A percentile compares a stretch with the other conserved stretches of the same genome.
Evolutionary conservation across 2,888 invertebrate genomes (phyloP).

Genomic region (Cancer borealis): DNA sequence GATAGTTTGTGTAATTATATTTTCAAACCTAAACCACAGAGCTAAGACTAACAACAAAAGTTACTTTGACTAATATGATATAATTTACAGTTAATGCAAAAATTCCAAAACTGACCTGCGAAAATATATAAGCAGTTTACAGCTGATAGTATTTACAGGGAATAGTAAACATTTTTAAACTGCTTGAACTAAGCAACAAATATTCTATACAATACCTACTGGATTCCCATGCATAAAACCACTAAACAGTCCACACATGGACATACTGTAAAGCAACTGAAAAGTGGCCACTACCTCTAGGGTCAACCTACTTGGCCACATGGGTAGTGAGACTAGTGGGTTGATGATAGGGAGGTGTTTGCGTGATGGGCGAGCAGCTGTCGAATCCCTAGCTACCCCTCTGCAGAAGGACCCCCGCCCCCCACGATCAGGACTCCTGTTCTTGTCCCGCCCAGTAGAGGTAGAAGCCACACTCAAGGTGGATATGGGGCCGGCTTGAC

Average conservation of each 20-base stretch:
- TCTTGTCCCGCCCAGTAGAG: slow-evolving; percentile 74
- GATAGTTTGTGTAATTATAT: background rate
- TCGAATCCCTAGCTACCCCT: slow-evolving; percentile 68
- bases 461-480: slow-evolving; percentile 81
- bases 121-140: background rate
- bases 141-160: slow-evolving; percentile 8
- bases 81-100: background rate
- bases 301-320: slow-evolving; percentile 88
- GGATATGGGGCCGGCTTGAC: slow-evolving; percentile 84
- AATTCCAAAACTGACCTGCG: slow-evolving; percentile 21
- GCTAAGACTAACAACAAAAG: background rate
- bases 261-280: slow-evolving; percentile 42
- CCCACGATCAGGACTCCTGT: slow-evolving; percentile 72
- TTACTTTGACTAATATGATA: background rate
- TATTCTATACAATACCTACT: slow-evolving; percentile 34
- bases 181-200: slow-evolving; percentile 18
- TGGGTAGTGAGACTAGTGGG: slow-evolving; percentile 91
- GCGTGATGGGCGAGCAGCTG: slow-evolving; percentile 69
- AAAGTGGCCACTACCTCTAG: slow-evolving; percentile 43
- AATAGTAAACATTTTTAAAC: background rate
- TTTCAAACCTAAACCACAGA: slow-evolving; percentile 21
- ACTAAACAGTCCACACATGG: slow-evolving; percentile 25
- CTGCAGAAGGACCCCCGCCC: slow-evolving; percentile 62
- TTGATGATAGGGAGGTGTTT: slow-evolving; percentile 87
- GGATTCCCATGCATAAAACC: slow-evolving; percentile 16